A percentile compares a stretch with the other conserved stretches of the same genome.
These are phyloP conservation scores for Acromyrmex echinatior DNA, from an alignment of 1,140 invertebrate genomes.

Conservation along the genomic window DNA sequence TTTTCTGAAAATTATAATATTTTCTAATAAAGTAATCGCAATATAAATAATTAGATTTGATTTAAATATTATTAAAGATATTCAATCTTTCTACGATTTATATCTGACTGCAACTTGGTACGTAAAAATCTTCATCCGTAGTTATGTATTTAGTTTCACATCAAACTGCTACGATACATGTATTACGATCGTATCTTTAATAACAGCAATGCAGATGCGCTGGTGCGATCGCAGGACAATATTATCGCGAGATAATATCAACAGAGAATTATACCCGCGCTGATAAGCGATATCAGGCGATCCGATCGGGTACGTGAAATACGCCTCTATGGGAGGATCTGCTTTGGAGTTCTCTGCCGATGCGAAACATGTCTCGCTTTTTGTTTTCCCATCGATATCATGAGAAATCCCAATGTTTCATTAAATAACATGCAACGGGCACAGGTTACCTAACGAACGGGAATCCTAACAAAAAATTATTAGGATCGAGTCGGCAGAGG, in stretches of 20 bases:
- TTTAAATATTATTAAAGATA: background rate
- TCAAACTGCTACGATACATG: background rate
- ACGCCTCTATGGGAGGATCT: background rate
- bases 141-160: background rate
- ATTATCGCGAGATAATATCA: constrained; percentile 48
- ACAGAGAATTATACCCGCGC: constrained; percentile 2
- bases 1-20: background rate
- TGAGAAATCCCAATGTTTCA: constrained; percentile 5
- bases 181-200: constrained; percentile 10
- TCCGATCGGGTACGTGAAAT: background rate
- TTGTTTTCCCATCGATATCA: constrained; percentile 10
- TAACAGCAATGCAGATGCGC: constrained; percentile 33
- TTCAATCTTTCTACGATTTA: background rate
- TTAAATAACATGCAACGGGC: constrained; percentile 45
- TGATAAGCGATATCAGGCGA: constrained; percentile 37
- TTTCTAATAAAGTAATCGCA: background rate
- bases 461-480: constrained; percentile 55
- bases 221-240: constrained; percentile 33
- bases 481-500: constrained; percentile 34
- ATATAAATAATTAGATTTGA: background rate
- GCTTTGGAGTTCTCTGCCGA: background rate
- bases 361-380: background rate
- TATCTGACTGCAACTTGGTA: background rate
- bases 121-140: background rate
- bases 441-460: background rate